phyloP scores from a whole-genome alignment of 2,888 invertebrate species.

The Eupithecia insigniata region DNA sequence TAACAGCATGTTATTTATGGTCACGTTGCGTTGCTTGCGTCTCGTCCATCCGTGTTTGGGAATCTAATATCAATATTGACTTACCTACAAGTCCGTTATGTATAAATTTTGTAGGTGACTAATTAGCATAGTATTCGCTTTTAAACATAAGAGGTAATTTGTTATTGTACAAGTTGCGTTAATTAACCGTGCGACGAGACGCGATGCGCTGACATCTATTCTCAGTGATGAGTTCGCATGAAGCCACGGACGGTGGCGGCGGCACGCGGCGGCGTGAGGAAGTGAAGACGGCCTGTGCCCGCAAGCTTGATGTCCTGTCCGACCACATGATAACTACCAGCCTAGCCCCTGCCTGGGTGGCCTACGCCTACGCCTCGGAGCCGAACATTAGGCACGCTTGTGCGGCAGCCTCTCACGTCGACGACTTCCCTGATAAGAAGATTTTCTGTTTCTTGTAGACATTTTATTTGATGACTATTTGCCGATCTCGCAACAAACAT shows the following conservation, averaged over 20 bases:
- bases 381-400: no score
- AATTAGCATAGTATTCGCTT: conserved; percentile 15
- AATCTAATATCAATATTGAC: conserved; percentile 30
- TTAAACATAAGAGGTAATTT: background rate
- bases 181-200: background rate
- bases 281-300: no score
- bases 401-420: no score
- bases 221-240: background rate
- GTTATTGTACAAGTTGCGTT: background rate
- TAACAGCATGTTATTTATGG: no score
- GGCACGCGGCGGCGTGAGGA: no score
- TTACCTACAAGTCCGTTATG: conserved; percentile 33
- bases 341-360: no score
- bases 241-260: background rate
- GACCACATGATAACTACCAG: no score
- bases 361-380: no score
- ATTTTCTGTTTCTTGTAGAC: background rate
- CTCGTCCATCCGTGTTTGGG: conserved; percentile 16
- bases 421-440: background rate
- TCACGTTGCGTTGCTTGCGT: background rate
- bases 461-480: no score
- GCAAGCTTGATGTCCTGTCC: background rate
- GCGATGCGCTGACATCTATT: background rate
- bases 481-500: no score
- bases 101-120: conserved; percentile 31